Evolutionary conservation across 1,140 invertebrate species (phyloP), one percentile per base, ranked within the genome.

Genomic region (Platyscapa corneri): DNA sequence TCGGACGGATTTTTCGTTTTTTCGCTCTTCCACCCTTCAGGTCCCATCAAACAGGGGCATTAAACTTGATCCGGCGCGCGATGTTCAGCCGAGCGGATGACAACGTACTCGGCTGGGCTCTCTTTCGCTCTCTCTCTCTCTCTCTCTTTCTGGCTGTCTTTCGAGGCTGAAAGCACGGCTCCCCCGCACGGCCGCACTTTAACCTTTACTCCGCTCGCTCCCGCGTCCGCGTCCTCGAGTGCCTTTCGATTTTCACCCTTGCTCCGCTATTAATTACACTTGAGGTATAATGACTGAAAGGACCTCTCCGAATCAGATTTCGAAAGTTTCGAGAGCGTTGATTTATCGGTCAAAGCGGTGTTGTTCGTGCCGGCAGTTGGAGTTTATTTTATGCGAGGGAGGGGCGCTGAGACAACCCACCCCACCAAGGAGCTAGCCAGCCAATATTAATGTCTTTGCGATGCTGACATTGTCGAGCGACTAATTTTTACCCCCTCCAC

Each of bases 61-160:
- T 93, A 93, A 88, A 90, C 90, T 91, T 93, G 90, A 93, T 93
- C 92, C 93, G 89, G 85, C 64, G 91, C 90, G 90, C 91, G 91
- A 93, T 93, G 93, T 91, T 93, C 92, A 93, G 88, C 90, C 92
- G 85, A 92, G 90, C 92, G 91, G 87, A 93, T 93, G 93, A 93
- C 93, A 93, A 93, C 92, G 90, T 92, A 93, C 93, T 93, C 82
- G 42, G 12, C 42, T 46, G n/a, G n/a, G n/a, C n/a, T n/a, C n/a
- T n/a, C n/a, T n/a, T n/a, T 23, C 20, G 6, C 10, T 16, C 82
- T 53, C 80, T 53, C 65, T 56, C 32, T 56, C 42, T 42, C 77
- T 65, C 20, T 65, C 30, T 8, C 78, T 60, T 46, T 56, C 80
- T 32, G 64, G 70, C 79, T 81, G n/a, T 70, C 60, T 70, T 30